phyloP scores from a whole-genome alignment of 2,888 invertebrate genomes.

The Polylopha cassiicola region DNA sequence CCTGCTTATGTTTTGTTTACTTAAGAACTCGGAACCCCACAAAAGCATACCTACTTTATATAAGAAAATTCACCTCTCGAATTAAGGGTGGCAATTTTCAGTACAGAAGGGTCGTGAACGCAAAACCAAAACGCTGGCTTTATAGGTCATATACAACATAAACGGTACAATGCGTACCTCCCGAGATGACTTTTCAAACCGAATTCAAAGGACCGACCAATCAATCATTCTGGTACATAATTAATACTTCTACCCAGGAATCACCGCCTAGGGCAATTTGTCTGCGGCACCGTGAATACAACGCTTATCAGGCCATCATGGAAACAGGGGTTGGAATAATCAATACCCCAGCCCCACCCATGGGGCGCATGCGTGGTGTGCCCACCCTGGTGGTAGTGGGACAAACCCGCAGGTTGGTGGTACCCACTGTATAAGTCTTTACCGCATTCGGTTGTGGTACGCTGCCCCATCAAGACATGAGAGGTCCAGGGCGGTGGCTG shows the following conservation, averaged over 20 bases:
- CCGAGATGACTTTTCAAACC: too few relatives aligned
- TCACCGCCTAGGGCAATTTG: constrained; percentile 58
- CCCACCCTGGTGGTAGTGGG: constrained; percentile 62
- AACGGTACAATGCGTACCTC: too few relatives aligned
- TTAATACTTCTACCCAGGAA: constrained; percentile 58
- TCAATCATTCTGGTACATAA: constrained; percentile 66
- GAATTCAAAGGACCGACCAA: constrained; percentile 59
- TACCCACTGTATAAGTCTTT: constrained; percentile 47
- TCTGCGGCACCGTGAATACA: constrained; percentile 54
- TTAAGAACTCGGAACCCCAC: too few relatives aligned
- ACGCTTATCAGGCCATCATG: constrained; percentile 66
- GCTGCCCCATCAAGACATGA: constrained; percentile 37
- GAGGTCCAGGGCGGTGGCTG: constrained; percentile 18
- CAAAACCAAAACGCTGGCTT: too few relatives aligned
- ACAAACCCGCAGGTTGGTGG: constrained; percentile 50
- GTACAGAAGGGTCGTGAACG: too few relatives aligned
- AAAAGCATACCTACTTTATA: too few relatives aligned
- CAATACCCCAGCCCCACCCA: constrained; percentile 68
- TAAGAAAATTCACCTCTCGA: too few relatives aligned
- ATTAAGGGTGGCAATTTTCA: too few relatives aligned
- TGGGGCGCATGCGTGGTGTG: constrained; percentile 64
- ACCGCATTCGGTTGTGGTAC: constrained; percentile 54
- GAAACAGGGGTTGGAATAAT: constrained; percentile 64
- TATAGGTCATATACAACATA: too few relatives aligned
- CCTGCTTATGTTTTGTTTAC: too few relatives aligned